These are phyloP conservation scores for Carapus acus DNA, from an alignment of 2,797 vertebrate species.

Conservation along the genomic window DNA sequence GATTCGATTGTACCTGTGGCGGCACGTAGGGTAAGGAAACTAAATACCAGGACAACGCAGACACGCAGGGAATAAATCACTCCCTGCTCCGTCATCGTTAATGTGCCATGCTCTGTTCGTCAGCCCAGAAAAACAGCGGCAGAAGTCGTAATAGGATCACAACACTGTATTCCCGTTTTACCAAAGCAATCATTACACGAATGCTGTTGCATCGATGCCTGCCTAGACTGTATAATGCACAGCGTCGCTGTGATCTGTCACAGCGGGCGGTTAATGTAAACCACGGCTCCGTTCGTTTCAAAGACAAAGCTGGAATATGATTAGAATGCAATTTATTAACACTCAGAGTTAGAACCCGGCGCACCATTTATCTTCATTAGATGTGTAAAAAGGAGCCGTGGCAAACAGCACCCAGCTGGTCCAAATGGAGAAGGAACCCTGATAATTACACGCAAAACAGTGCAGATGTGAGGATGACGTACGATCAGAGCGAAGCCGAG, in stretches of 20 bases:
- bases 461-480: not conserved
- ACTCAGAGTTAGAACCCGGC: no score
- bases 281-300: no score
- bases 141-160: not conserved
- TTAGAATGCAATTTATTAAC: no score
- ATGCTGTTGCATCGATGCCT: not conserved
- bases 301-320: no score
- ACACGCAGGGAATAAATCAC: not conserved
- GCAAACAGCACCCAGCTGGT: not conserved
- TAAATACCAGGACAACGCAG: not conserved
- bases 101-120: not conserved
- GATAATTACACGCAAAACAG: not conserved
- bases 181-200: not conserved
- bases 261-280: no score
- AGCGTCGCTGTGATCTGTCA: no score
- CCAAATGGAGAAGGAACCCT: not conserved
- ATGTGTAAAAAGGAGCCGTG: not conserved
- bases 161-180: not conserved
- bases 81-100: not conserved
- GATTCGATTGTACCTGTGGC: not conserved
- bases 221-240: not conserved
- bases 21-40: not conserved
- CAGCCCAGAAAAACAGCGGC: not conserved
- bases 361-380: not conserved
- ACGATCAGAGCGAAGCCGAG: no score